These are phyloP conservation scores for Syrista parreyssii DNA, from an alignment of 2,888 invertebrate species.

Conservation along the genomic window DNA sequence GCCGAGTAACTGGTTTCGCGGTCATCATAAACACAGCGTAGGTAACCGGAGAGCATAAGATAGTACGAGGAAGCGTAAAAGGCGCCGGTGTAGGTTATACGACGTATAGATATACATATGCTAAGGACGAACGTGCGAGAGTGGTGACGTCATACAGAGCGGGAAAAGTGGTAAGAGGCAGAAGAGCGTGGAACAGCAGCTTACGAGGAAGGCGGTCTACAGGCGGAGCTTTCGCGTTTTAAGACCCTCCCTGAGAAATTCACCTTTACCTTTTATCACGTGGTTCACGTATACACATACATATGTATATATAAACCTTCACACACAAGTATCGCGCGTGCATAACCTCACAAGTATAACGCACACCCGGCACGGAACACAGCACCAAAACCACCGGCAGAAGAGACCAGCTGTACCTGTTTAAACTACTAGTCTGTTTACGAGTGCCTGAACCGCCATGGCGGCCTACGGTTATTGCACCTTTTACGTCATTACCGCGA, in stretches of 20 bases:
- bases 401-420: not conserved
- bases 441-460: not conserved
- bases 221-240: slow-evolving; percentile 59
- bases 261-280: slow-evolving; percentile 24
- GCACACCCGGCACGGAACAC: not conserved
- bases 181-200: not conserved
- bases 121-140: not conserved
- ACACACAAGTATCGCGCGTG: slow-evolving; percentile 27
- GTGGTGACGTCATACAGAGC: not conserved
- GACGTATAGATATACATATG: not conserved
- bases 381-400: not conserved
- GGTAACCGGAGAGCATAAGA: slow-evolving; percentile 16
- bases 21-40: slow-evolving; percentile 20
- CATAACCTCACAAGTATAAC: slow-evolving; percentile 8
- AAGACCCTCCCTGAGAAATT: slow-evolving; percentile 52
- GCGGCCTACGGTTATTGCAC: not conserved
- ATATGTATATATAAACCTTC: slow-evolving; percentile 23
- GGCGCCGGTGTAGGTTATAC: not conserved
- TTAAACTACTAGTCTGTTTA: slow-evolving; percentile 1
- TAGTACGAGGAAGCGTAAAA: not conserved
- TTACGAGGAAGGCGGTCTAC: slow-evolving; percentile 30
- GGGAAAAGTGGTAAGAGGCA: not conserved
- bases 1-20: slow-evolving; percentile 6
- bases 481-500: not conserved
- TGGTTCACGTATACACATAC: slow-evolving; percentile 19